Evolutionary conservation across 2,888 invertebrate species (phyloP).

Genomic region (Agrotis clavis): DNA sequence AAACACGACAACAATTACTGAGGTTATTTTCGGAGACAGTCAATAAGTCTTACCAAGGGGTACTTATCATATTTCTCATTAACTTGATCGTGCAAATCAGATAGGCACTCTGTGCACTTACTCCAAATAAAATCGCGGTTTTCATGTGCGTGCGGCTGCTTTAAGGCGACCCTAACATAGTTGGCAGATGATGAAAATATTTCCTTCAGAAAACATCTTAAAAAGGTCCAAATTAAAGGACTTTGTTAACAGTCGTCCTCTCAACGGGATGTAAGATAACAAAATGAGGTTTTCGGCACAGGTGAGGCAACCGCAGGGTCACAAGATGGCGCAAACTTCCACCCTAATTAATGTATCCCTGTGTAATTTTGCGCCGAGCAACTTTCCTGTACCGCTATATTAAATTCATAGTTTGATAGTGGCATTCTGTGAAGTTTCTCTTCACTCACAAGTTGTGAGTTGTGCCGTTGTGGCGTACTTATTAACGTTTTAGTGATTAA

Average conservation of each 20-base stretch:
- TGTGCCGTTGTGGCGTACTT: constrained; percentile 25
- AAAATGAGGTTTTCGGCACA: constrained; percentile 57
- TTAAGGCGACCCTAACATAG: too few species aligned
- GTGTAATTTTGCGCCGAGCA: constrained; percentile 67
- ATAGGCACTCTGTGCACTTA: background rate
- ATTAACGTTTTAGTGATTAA: constrained; percentile 50
- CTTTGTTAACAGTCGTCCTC: constrained; percentile 43
- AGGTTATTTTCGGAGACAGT: background rate
- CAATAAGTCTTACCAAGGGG: background rate
- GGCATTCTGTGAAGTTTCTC: constrained; percentile 51
- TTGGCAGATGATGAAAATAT: background rate
- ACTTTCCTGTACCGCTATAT: constrained; percentile 69
- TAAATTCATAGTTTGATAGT: constrained; percentile 74
- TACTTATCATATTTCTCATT: background rate
- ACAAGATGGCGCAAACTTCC: constrained; percentile 67
- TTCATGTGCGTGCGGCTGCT: too few species aligned
- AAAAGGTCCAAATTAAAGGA: constrained; percentile 24
- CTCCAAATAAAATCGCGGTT: background rate
- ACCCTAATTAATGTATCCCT: constrained; percentile 74
- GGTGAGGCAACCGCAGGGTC: constrained; percentile 60
- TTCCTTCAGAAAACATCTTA: constrained; percentile 23
- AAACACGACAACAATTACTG: constrained; percentile 16
- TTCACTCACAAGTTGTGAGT: constrained; percentile 20
- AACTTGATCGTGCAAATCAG: background rate
- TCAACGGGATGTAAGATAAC: constrained; percentile 46